Conservation (phyloP, 2,888 invertebrate species). For the Xiphydria camelus region DNA sequence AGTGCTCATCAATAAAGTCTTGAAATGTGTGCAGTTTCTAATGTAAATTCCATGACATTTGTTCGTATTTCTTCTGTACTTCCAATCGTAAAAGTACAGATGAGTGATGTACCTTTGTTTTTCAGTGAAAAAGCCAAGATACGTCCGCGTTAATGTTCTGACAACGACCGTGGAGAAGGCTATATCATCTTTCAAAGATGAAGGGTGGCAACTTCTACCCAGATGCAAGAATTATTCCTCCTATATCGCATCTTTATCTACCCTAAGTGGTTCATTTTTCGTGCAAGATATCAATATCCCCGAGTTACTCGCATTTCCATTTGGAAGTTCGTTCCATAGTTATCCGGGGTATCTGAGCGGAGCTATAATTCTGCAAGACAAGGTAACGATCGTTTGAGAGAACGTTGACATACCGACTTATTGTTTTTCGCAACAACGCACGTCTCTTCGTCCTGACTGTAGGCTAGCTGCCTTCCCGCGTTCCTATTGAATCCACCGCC, state of each 20-base stretch:
- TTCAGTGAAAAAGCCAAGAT: constrained; percentile 71
- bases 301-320: constrained; percentile 81
- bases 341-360: constrained; percentile 71
- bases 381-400: no score
- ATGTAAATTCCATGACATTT: no score
- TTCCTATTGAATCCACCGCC: constrained; percentile 74
- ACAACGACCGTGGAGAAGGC: constrained; percentile 69
- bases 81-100: no score
- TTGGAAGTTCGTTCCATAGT: constrained; percentile 71
- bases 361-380: constrained; percentile 87
- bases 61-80: no score
- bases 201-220: constrained; percentile 69
- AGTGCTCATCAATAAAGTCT: no score
- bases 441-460: no score
- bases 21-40: no score
- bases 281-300: constrained; percentile 83
- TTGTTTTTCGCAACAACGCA: no score
- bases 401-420: no score
- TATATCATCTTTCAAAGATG: constrained; percentile 68
- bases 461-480: constrained; percentile 92
- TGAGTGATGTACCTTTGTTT: no score
- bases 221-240: constrained; percentile 64
- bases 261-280: constrained; percentile 67
- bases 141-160: constrained; percentile 85
- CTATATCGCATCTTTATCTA: constrained; percentile 64